These are phyloP conservation scores for Propithecus perrieri DNA, from an alignment of 2,797 vertebrate genomes.

Conservation along the genomic window DNA sequence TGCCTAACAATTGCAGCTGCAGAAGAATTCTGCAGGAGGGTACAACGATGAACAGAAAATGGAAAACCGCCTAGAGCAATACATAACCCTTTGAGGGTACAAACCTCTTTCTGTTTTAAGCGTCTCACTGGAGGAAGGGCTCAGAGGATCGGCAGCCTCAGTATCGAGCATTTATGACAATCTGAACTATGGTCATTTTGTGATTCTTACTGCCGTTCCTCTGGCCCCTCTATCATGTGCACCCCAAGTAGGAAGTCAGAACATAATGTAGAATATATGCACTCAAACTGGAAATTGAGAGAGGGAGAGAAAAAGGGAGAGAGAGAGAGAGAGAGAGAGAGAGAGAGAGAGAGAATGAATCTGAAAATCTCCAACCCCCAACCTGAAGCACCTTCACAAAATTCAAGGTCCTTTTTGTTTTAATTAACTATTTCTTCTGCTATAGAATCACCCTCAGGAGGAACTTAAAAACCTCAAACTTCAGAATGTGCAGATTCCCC, in stretches of 20 bases:
- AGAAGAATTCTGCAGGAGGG: background rate
- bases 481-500: slow-evolving; percentile 17
- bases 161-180: background rate
- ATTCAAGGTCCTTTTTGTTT: slow-evolving; percentile 66
- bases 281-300: background rate
- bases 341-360: background rate
- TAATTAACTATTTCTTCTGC: slow-evolving; percentile 65
- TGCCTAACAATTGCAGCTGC: background rate
- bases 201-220: background rate
- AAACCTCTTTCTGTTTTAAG: background rate
- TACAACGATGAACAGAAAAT: background rate
- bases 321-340: background rate
- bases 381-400: slow-evolving; percentile 40
- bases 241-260: background rate
- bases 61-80: background rate
- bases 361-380: background rate
- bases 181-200: background rate
- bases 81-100: background rate
- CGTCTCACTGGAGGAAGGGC: background rate
- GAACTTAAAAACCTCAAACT: slow-evolving; percentile 54
- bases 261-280: background rate
- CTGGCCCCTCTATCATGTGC: background rate
- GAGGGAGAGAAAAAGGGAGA: background rate
- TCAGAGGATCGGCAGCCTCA: background rate
- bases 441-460: slow-evolving; percentile 54